A percentile compares a stretch with the other conserved stretches of the same genome.
phyloP scores from a whole-genome alignment of 2,888 invertebrate genomes.

The Xestia xanthographa region DNA sequence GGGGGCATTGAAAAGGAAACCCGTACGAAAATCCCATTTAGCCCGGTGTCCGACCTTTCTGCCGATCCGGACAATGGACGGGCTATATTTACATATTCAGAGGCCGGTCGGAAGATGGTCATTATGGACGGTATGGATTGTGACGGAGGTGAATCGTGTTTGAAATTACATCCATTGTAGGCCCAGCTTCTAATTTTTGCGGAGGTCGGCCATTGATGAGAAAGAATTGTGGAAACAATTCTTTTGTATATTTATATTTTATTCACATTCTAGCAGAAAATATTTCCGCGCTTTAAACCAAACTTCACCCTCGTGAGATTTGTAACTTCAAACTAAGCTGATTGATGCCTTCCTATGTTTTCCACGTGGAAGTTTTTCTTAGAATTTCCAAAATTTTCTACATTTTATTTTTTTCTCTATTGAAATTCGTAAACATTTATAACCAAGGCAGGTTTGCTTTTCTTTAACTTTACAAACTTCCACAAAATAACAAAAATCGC shows the following conservation, averaged over 20 bases:
- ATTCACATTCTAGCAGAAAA: background rate
- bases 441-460: conserved; percentile 46
- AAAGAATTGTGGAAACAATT: conserved; percentile 17
- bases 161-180: conserved; percentile 78
- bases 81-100: conserved; percentile 81
- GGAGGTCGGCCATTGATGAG: conserved; percentile 3
- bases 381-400: conserved; percentile 7
- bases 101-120: conserved; percentile 81
- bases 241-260: conserved; percentile 11
- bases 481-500: conserved; percentile 56
- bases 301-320: conserved; percentile 10
- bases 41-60: conserved; percentile 83
- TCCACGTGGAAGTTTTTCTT: conserved; percentile 52
- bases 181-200: conserved; percentile 56
- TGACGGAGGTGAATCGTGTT: conserved; percentile 75
- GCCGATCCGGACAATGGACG: conserved; percentile 74
- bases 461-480: conserved; percentile 54
- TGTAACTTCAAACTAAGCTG: conserved; percentile 45
- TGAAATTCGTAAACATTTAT: conserved; percentile 47
- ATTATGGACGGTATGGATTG: conserved; percentile 80
- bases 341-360: conserved; percentile 44
- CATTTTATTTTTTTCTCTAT: conserved; percentile 28
- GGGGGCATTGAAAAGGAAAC: conserved; percentile 78
- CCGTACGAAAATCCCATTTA: conserved; percentile 84
- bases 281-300: background rate